A percentile compares a stretch with the other conserved stretches of the same genome.
phyloP scores from a whole-genome alignment of 2,113 vertebrate species.

The Prionailurus viverrinus region DNA sequence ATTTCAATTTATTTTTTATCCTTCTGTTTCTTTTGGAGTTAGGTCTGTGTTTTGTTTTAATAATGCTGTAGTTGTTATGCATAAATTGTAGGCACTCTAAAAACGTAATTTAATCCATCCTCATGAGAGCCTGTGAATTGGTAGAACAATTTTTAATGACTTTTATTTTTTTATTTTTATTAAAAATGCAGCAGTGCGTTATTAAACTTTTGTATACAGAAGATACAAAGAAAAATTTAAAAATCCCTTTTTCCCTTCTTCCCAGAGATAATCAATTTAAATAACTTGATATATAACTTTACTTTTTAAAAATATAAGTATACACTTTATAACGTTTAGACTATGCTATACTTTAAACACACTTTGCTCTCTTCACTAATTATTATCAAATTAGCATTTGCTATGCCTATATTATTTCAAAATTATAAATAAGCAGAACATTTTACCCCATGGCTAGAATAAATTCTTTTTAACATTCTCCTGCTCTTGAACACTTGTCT shows the following conservation, averaged over 20 bases:
- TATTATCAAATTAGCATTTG: not conserved
- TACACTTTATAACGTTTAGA: not conserved
- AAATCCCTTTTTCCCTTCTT: not conserved
- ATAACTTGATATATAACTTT: slow-evolving; percentile 36
- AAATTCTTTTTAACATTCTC: not conserved
- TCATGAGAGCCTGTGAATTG: slow-evolving; percentile 11
- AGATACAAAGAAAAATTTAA: slow-evolving; percentile 54
- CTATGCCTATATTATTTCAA: slow-evolving; percentile 11
- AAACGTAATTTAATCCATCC: slow-evolving; percentile 58
- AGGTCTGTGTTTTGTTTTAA: slow-evolving; percentile 60
- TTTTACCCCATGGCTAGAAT: not conserved
- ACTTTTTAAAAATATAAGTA: not conserved
- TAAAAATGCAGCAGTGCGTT: slow-evolving; percentile 7
- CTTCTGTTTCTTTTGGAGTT: slow-evolving; percentile 72
- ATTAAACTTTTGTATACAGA: slow-evolving; percentile 50
- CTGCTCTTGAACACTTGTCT: not conserved
- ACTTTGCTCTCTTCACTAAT: slow-evolving; percentile 13
- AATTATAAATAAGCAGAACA: slow-evolving; percentile 20
- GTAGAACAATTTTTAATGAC: slow-evolving; percentile 20
- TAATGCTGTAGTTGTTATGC: slow-evolving; percentile 42
- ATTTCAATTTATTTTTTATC: slow-evolving; percentile 57
- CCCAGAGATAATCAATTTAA: slow-evolving; percentile 13
- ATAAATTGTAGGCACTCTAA: slow-evolving; percentile 47
- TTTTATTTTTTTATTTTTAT: slow-evolving; percentile 45
- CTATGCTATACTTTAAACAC: not conserved